Conservation (phyloP, 2,797 vertebrate species). For the Cirrhinus molitorella region DNA sequence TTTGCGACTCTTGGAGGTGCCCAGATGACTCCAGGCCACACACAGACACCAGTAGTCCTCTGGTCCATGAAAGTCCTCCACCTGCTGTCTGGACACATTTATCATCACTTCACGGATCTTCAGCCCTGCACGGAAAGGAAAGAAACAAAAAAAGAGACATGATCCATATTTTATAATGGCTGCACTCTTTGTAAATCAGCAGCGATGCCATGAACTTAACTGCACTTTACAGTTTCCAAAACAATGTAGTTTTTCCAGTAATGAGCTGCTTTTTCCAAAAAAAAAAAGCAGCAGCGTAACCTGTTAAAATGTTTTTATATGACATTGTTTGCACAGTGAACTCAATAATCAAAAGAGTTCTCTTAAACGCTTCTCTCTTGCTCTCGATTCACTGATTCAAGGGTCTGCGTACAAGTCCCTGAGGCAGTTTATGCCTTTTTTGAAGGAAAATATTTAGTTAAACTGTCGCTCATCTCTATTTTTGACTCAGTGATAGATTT, state of each 20-base stretch:
- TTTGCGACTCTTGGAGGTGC: constrained; percentile 94
- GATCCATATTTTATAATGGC: neutral
- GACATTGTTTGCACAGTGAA: neutral
- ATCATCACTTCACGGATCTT: constrained; percentile 94
- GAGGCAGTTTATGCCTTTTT: neutral
- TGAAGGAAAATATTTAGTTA: neutral
- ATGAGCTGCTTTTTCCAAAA: neutral
- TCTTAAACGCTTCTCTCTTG: neutral
- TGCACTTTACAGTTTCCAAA: neutral
- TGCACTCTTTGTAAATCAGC: neutral
- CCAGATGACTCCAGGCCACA: constrained; percentile 95
- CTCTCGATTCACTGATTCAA: neutral
- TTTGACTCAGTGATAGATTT: neutral
- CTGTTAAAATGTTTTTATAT: neutral
- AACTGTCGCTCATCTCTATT: neutral
- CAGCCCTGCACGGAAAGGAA: constrained; percentile 77
- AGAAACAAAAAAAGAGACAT: neutral
- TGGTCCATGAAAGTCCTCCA: constrained; percentile 94
- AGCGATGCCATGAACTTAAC: neutral
- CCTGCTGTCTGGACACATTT: constrained; percentile 95
- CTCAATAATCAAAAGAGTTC: neutral
- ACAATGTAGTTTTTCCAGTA: neutral
- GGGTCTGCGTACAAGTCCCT: neutral
- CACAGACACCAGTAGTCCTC: constrained; percentile 98
- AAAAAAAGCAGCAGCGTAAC: neutral